These are phyloP conservation scores for Pampusana beccarii DNA, from an alignment of 2,113 vertebrate species.

Conservation along the genomic window DNA sequence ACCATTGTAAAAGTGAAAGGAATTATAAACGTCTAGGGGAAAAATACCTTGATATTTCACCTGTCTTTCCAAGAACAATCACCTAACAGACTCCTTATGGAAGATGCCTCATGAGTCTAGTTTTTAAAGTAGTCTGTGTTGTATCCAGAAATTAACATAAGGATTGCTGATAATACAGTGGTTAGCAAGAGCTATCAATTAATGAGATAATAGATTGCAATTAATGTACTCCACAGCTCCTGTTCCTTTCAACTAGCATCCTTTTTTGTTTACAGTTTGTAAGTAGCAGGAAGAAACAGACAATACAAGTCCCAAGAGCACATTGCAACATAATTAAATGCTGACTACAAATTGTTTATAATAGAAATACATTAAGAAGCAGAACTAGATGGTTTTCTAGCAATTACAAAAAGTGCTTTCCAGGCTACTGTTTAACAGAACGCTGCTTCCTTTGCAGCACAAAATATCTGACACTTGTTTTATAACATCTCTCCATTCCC, in stretches of 20 bases:
- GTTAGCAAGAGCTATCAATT: background rate
- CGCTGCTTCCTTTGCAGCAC: background rate
- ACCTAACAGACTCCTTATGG: background rate
- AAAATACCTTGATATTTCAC: background rate
- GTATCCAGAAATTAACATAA: background rate
- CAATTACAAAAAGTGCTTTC: background rate
- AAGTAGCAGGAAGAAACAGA: background rate
- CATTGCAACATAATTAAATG: background rate
- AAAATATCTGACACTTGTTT: background rate
- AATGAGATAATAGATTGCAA: background rate
- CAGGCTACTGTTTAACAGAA: background rate
- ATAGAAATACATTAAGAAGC: background rate
- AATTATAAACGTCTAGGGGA: background rate
- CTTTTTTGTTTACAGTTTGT: background rate
- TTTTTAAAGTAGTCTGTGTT: background rate
- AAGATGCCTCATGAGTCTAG: accelerated
- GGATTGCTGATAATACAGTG: background rate
- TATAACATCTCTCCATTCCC: background rate
- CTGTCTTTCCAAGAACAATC: background rate
- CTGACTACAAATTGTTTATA: background rate
- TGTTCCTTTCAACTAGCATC: background rate
- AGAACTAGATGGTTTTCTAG: background rate
- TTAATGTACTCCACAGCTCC: background rate
- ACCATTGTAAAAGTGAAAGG: background rate
- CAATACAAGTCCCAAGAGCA: background rate